Percentiles rank a stretch among this genome's conserved stretches.
These are phyloP conservation scores for Tenthredo scrophulariae DNA, from an alignment of 2,888 invertebrate genomes.

Conservation along the genomic window DNA sequence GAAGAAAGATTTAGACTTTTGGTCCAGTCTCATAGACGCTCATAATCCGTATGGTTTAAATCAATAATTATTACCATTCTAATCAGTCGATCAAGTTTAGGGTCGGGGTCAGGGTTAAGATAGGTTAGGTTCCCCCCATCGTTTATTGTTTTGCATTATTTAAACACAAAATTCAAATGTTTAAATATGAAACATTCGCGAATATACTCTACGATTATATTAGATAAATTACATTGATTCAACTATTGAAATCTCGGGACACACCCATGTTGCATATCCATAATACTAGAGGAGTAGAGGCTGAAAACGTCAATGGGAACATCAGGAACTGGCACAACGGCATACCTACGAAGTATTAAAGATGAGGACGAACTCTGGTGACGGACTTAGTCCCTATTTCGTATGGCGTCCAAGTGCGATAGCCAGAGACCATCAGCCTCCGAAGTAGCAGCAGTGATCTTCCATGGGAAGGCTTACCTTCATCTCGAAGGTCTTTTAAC, in stretches of 20 bases:
- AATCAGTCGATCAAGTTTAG: neutral
- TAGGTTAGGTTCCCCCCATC: neutral
- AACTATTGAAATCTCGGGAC: neutral
- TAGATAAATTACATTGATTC: neutral
- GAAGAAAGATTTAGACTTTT: neutral
- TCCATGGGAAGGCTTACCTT: too few relatives aligned
- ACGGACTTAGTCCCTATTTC: too few relatives aligned
- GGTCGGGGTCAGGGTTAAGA: neutral
- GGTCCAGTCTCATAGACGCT: neutral
- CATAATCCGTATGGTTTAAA: neutral
- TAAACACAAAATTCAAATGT: neutral
- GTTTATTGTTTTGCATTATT: neutral
- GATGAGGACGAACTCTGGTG: neutral
- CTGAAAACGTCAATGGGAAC: neutral
- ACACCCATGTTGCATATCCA: neutral
- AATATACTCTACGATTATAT: neutral
- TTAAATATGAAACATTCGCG: neutral
- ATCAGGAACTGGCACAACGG: neutral
- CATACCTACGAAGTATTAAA: neutral
- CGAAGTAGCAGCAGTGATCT: too few relatives aligned
- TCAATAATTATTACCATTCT: neutral
- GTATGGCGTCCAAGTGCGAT: too few relatives aligned
- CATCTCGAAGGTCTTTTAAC: too few relatives aligned
- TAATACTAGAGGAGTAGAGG: neutral
- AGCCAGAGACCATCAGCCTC: too few relatives aligned